Percentiles rank a stretch among this genome's conserved stretches.
These are phyloP conservation scores for Hippopotamus amphibius DNA, from an alignment of 2,113 vertebrate genomes.

Conservation along the genomic window DNA sequence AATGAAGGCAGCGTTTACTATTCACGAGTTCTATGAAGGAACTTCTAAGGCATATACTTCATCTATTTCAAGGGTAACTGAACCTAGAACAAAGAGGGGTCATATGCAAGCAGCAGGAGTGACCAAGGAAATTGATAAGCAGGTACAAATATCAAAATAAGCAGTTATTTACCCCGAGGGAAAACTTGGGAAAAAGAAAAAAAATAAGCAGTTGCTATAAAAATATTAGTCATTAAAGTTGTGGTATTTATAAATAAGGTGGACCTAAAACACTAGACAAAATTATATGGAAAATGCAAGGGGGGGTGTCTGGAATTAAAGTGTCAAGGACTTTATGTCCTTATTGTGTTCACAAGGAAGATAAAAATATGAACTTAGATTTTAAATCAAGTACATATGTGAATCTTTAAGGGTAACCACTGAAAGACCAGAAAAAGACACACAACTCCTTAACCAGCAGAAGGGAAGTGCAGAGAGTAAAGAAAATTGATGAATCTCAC, in stretches of 20 bases:
- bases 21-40: not conserved
- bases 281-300: not conserved
- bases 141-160: not conserved
- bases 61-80: not conserved
- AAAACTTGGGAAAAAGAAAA: not conserved
- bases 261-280: not conserved
- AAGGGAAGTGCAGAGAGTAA: not conserved
- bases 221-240: not conserved
- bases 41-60: not conserved
- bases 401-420: not conserved
- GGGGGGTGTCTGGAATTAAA: not conserved
- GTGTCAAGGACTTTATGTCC: not conserved
- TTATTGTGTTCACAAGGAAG: not conserved
- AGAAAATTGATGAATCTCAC: not conserved
- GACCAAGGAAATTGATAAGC: not conserved
- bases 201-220: not conserved
- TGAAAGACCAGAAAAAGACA: not conserved
- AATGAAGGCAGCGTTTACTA: not conserved
- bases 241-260: not conserved
- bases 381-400: not conserved
- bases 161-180: not conserved
- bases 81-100: not conserved
- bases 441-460: not conserved
- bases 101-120: not conserved
- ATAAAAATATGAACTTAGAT: not conserved